Base-by-base conservation (phyloP, 2,113 vertebrate species). In the Piliocolobus tephrosceles region DNA sequence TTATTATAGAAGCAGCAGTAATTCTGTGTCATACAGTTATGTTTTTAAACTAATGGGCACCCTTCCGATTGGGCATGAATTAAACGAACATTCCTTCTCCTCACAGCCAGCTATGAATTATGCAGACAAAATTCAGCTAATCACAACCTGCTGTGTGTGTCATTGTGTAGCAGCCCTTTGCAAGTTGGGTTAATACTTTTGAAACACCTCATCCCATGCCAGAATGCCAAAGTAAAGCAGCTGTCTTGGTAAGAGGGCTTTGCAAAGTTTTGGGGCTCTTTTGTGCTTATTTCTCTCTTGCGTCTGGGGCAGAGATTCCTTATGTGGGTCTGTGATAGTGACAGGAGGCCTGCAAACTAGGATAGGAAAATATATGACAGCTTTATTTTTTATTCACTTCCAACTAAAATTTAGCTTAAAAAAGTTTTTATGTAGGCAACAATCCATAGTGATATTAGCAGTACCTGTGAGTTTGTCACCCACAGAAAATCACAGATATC, bases 291-390 rank as follows among this genome's bases (percentile, higher is more conserved):
- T 64, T 92, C 12, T 3, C 12, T 80, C 76, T 92, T 58, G 55
- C 35, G 30, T 35, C 27, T 73, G n/a, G 22, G 35, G 32, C 16
- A 68, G n/a, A 47, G 22, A 30, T 40, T 57, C 72, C 45, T 50
- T 35, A 18, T 3, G 1, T 57, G 76, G 58, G 23, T 70, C 38
- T 50, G 6, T 10, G 47, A 18, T 25, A 11, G 40, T 2, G 0
- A 45, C 35, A 50, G 38, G 85, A 47, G 25, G 9, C n/a, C 61
- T 6, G 2, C 17, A 50, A 86, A 40, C 12, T 27, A 5, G 58
- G 25, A 52, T 64, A 16, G 35, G 76, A 88, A 91, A 61, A 64
- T 13, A 61, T 4, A 10, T 2, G 52, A 30, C 8, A 43, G 18
- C 47, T 70, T 75, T 72, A 20, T 23, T 86, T 79, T 38, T 80